A percentile compares a stretch with the other conserved stretches of the same genome.
Conservation (phyloP, 1,140 invertebrate species). For the Hydropsyche tenuis region DNA sequence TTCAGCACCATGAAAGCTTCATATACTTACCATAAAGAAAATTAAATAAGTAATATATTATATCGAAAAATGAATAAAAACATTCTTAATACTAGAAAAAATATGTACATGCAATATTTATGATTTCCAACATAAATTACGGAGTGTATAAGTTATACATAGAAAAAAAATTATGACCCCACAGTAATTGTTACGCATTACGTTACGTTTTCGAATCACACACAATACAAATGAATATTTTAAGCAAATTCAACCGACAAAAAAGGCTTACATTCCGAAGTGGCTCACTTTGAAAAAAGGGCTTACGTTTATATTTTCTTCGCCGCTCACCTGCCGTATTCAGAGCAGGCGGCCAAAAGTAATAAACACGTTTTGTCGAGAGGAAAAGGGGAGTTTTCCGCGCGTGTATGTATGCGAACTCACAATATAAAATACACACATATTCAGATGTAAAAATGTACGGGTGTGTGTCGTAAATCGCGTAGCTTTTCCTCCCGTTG, state of each 20-base stretch:
- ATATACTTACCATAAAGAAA: background rate
- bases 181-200: no score
- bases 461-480: conserved; percentile 3
- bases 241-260: background rate
- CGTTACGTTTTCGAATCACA: background rate
- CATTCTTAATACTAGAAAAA: no score
- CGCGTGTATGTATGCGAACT: no score
- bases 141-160: no score
- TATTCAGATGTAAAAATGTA: no score
- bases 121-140: no score
- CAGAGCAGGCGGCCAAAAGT: background rate
- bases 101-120: no score
- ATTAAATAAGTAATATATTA: background rate
- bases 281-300: background rate
- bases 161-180: no score
- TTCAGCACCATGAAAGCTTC: conserved; percentile 5
- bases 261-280: background rate
- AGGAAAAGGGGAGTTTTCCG: background rate
- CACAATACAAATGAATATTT: background rate
- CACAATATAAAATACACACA: no score
- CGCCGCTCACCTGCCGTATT: background rate
- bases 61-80: no score
- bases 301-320: background rate
- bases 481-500: background rate
- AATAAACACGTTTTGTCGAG: conserved; percentile 24